A percentile compares a stretch with the other conserved stretches of the same genome.
Conservation (phyloP, 2,113 vertebrate genomes). For the Thryonomys swinderianus region DNA sequence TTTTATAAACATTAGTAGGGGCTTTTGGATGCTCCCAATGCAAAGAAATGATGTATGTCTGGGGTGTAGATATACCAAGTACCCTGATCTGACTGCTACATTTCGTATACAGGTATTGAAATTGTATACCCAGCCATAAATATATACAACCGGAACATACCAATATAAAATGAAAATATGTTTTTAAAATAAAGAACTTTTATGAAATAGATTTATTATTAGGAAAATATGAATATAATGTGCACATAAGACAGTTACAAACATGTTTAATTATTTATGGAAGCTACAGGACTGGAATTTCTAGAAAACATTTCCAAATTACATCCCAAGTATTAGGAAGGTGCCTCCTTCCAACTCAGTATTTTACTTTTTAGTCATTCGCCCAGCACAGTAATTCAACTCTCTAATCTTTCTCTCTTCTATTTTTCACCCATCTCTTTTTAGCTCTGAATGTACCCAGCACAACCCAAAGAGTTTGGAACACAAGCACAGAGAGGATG, state of each 20-base stretch:
- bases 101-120: background rate
- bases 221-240: background rate
- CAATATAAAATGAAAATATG: background rate
- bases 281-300: background rate
- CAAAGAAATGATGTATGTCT: background rate
- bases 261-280: background rate
- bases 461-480: constrained; percentile 44
- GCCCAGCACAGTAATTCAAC: background rate
- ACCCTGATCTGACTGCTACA: background rate
- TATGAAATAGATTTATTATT: background rate
- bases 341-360: background rate
- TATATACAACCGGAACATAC: background rate
- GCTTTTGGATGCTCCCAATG: background rate
- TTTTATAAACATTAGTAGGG: background rate
- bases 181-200: background rate
- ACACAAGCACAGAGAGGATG: background rate
- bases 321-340: background rate
- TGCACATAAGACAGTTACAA: background rate
- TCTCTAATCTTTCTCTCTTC: background rate
- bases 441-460: background rate
- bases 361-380: background rate
- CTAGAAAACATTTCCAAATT: background rate
- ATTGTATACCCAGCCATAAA: background rate
- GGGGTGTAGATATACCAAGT: background rate
- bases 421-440: background rate